A percentile compares a stretch with the other conserved stretches of the same genome.
These are phyloP conservation scores for Euproctis similis DNA, from an alignment of 2,888 invertebrate species.

Conservation along the genomic window DNA sequence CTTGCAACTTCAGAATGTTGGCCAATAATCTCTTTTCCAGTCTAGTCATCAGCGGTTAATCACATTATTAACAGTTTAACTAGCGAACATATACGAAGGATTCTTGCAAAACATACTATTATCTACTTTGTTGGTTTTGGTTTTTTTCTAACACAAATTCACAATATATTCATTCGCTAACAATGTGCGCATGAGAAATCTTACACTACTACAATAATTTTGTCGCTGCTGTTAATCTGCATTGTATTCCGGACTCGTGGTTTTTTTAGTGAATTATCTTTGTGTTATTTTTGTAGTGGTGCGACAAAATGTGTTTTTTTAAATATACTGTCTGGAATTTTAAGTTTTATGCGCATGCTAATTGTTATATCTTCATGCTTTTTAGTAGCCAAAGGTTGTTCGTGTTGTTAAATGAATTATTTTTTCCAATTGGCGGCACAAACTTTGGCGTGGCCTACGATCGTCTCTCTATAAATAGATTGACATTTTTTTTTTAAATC, in stretches of 20 bases:
- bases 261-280: slow-evolving; percentile 4
- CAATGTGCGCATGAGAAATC: slow-evolving; percentile 60
- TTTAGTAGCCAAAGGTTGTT: no score
- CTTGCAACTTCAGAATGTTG: slow-evolving; percentile 11
- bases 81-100: slow-evolving; percentile 8
- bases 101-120: slow-evolving; percentile 50
- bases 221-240: slow-evolving; percentile 40
- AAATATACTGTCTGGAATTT: no score
- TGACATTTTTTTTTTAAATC: no score
- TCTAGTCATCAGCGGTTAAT: slow-evolving; percentile 16
- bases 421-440: no score
- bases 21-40: slow-evolving; percentile 16
- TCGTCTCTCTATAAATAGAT: no score
- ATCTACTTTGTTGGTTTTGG: no score
- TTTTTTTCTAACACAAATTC: slow-evolving; percentile 58
- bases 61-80: slow-evolving; percentile 23
- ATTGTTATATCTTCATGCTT: no score
- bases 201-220: slow-evolving; percentile 40
- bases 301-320: no score
- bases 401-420: no score
- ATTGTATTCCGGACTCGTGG: slow-evolving; percentile 47
- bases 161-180: slow-evolving; percentile 39
- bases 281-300: slow-evolving; percentile 18
- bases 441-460: no score
- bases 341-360: no score